These are phyloP conservation scores for Solea senegalensis DNA, from an alignment of 2,113 vertebrate species.

Conservation along the genomic window DNA sequence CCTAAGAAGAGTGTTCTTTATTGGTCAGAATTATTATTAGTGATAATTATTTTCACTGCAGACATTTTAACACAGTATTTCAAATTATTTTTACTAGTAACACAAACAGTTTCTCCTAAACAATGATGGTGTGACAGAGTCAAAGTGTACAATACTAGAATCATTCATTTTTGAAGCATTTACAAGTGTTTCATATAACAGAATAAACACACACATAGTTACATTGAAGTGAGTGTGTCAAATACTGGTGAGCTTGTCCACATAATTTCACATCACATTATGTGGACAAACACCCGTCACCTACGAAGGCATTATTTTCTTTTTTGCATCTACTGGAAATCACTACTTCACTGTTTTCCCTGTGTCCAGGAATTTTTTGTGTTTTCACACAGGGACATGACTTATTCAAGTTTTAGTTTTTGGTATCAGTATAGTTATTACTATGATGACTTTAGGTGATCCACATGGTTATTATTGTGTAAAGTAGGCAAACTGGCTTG, in stretches of 20 bases:
- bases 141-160: not conserved
- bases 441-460: too few species aligned
- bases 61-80: not conserved
- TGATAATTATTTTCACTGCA: not conserved
- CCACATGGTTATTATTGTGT: too few species aligned
- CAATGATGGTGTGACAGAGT: not conserved
- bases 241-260: not conserved
- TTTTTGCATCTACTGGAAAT: not conserved
- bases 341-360: not conserved
- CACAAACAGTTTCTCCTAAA: not conserved
- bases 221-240: not conserved
- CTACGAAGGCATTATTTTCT: not conserved
- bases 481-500: too few species aligned
- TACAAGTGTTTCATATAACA: not conserved
- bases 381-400: conserved; percentile 1
- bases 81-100: not conserved
- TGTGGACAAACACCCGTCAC: not conserved
- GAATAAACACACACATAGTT: not conserved
- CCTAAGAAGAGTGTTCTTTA: too few species aligned
- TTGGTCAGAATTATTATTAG: too few species aligned
- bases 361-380: not conserved
- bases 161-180: not conserved
- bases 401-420: not conserved
- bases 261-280: not conserved
- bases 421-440: not conserved